Evolutionary conservation across 2,888 invertebrate genomes (phyloP).

Genomic region (Parascotia fuliginaria): DNA sequence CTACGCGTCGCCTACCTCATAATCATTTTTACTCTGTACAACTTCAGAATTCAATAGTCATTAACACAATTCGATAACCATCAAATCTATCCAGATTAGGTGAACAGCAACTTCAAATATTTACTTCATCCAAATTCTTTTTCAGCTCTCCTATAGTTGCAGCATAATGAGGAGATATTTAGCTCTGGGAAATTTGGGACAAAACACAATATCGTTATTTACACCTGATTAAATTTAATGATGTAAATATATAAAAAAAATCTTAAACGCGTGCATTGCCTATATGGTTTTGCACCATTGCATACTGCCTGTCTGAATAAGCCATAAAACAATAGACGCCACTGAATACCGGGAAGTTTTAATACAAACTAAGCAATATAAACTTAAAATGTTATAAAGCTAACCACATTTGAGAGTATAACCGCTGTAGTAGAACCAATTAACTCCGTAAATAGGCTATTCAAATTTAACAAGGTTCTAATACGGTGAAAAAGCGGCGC

Average conservation of each 20-base stretch:
- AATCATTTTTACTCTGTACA: conserved; percentile 50
- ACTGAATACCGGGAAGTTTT: no score
- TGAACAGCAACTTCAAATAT: conserved; percentile 23
- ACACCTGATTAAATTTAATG: no score
- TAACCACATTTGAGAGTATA: conserved; percentile 55
- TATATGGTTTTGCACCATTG: no score
- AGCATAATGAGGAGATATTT: not conserved
- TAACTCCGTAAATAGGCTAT: conserved; percentile 71
- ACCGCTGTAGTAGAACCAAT: conserved; percentile 61
- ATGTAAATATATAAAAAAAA: no score
- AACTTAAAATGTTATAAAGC: conserved; percentile 18
- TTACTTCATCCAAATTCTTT: conserved; percentile 5
- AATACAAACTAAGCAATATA: no score
- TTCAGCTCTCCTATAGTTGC: not conserved
- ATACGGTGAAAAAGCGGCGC: conserved; percentile 67
- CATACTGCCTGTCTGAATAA: no score
- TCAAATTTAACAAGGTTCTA: conserved; percentile 78
- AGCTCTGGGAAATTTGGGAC: not conserved
- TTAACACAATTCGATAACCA: conserved; percentile 58
- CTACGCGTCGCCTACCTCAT: conserved; percentile 68
- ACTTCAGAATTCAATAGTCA: conserved; percentile 57
- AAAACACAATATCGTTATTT: not conserved
- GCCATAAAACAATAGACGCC: no score
- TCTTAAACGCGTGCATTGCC: no score
- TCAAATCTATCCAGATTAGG: conserved; percentile 38